phyloP scores from a whole-genome alignment of 2,113 vertebrate genomes.

The Phoxinus phoxinus region DNA sequence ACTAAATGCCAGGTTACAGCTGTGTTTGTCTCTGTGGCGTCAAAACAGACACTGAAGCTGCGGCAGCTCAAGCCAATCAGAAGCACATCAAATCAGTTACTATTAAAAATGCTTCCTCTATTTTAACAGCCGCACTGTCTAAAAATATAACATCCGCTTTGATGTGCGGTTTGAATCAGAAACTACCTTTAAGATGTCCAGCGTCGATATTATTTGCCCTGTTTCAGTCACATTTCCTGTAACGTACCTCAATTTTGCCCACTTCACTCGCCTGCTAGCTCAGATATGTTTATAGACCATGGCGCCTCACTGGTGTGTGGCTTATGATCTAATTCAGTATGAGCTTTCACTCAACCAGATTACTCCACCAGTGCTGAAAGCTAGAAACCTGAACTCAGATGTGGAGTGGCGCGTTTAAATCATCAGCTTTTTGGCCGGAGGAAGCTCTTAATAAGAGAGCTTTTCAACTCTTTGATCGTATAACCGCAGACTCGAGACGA shows the following conservation, averaged over 20 bases:
- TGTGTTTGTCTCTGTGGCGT: not conserved
- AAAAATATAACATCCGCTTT: not conserved
- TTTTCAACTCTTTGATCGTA: not conserved
- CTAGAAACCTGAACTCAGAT: constrained; percentile 1
- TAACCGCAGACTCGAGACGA: not conserved
- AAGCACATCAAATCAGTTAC: not conserved
- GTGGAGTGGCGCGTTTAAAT: not conserved
- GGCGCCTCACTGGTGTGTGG: constrained; percentile 25
- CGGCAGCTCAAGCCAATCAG: not conserved
- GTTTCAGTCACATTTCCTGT: not conserved
- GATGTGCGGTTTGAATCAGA: not conserved
- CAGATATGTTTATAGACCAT: not conserved
- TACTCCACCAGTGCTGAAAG: constrained; percentile 13
- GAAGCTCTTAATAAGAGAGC: not conserved
- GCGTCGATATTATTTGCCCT: not conserved
- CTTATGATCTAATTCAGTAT: constrained; percentile 17
- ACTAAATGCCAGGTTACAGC: not conserved
- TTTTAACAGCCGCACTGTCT: not conserved
- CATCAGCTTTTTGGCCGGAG: not conserved
- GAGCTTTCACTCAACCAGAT: not conserved
- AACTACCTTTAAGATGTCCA: not conserved
- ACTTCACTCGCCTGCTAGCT: not conserved
- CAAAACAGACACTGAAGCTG: not conserved
- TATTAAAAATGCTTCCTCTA: not conserved
- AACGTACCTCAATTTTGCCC: not conserved